A percentile compares a stretch with the other conserved stretches of the same genome.
Conservation (phyloP, 1,140 invertebrate species). For the Heliconius congener region DNA sequence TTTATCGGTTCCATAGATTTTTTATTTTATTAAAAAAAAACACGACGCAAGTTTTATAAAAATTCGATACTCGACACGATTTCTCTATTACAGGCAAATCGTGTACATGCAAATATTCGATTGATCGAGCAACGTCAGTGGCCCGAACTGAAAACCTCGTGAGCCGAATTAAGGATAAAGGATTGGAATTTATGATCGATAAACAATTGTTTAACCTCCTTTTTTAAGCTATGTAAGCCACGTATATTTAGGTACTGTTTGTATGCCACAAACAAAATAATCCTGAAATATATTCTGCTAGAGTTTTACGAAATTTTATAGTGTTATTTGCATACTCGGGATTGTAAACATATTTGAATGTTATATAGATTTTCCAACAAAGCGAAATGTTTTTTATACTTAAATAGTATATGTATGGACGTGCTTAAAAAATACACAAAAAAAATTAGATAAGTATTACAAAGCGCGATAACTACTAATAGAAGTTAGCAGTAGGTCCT, state of each 20-base stretch:
- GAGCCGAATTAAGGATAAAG: constrained; percentile 44
- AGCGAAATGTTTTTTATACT: no score
- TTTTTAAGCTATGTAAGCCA: neutral
- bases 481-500: no score
- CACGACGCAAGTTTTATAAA: constrained; percentile 22
- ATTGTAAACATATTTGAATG: neutral
- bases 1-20: constrained; percentile 54
- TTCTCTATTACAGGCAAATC: constrained; percentile 49
- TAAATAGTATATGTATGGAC: no score
- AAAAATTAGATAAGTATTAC: no score
- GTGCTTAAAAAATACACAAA: no score
- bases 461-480: no score
- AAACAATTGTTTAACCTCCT: constrained; percentile 11
- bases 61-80: constrained; percentile 47
- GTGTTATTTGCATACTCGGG: neutral
- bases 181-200: constrained; percentile 41
- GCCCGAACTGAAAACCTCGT: constrained; percentile 33
- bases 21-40: constrained; percentile 4
- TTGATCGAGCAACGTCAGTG: constrained; percentile 39
- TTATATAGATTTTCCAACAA: no score
- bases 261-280: neutral
- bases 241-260: neutral
- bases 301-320: neutral
- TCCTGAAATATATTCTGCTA: neutral
- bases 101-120: constrained; percentile 41